A percentile compares a stretch with the other conserved stretches of the same genome.
phyloP scores from a whole-genome alignment of 2,113 vertebrate species.

The Ictalurus furcatus region DNA sequence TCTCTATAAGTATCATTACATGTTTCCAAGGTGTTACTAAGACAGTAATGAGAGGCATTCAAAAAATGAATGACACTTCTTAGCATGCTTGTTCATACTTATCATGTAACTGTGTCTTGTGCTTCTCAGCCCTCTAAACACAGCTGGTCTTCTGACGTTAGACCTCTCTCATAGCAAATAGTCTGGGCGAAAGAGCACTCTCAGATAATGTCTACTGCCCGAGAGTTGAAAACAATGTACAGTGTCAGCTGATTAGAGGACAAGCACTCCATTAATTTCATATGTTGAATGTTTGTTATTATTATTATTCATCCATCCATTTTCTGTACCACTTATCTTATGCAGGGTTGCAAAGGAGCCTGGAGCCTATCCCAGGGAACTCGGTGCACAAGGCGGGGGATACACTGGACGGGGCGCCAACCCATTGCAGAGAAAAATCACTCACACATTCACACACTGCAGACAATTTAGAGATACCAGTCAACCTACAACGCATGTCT shows the following conservation, averaged over 20 bases:
- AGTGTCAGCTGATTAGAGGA: neutral
- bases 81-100: neutral
- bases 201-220: neutral
- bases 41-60: neutral
- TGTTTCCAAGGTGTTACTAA: neutral
- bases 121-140: neutral
- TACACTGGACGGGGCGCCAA: too few species aligned
- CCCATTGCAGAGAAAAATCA: too few species aligned
- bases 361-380: too few species aligned
- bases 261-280: neutral
- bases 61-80: neutral
- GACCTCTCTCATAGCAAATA: neutral
- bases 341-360: too few species aligned
- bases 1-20: neutral
- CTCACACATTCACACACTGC: too few species aligned
- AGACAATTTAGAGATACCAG: too few species aligned
- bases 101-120: neutral
- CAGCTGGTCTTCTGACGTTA: neutral
- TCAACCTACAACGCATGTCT: too few species aligned
- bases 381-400: too few species aligned
- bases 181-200: neutral
- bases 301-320: neutral
- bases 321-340: too few species aligned
- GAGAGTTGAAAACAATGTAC: neutral
- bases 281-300: neutral